phyloP scores from a whole-genome alignment of 2,113 vertebrate genomes.

The Meriones unguiculatus region DNA sequence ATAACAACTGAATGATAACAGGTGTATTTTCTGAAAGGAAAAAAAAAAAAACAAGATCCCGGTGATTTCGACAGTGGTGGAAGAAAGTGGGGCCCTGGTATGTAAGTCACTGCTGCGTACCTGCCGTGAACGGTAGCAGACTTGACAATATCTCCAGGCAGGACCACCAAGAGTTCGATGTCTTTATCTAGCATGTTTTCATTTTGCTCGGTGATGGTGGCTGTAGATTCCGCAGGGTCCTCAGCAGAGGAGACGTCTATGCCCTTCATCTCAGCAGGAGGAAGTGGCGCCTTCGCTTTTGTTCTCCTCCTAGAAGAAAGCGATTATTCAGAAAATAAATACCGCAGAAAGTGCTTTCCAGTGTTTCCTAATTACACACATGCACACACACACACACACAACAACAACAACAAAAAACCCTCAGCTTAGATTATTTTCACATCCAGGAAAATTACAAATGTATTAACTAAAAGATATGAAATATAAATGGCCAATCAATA shows the following conservation, averaged over 20 bases:
- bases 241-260: constrained; percentile 84
- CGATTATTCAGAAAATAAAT: constrained; percentile 53
- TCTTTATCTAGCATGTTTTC: constrained; percentile 93
- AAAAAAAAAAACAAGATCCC: background rate
- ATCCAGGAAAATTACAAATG: background rate
- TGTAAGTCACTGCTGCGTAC: constrained; percentile 82
- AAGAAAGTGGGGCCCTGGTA: background rate
- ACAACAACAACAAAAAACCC: background rate
- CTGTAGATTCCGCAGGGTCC: constrained; percentile 85
- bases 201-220: constrained; percentile 93
- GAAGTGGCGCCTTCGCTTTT: constrained; percentile 94
- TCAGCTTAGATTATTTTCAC: background rate
- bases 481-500: background rate
- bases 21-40: constrained; percentile 5
- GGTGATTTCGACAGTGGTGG: background rate
- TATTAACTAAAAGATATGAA: background rate
- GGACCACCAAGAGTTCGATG: constrained; percentile 92
- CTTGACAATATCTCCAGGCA: constrained; percentile 94
- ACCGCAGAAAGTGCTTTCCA: constrained; percentile 28
- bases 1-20: constrained; percentile 6
- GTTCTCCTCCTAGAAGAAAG: constrained; percentile 91
- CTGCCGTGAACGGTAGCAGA: constrained; percentile 93
- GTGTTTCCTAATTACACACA: background rate
- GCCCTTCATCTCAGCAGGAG: constrained; percentile 88
- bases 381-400: background rate